A percentile compares a stretch with the other conserved stretches of the same genome.
Conservation (phyloP, 2,888 invertebrate species). For the Halictus quadricinctus region DNA sequence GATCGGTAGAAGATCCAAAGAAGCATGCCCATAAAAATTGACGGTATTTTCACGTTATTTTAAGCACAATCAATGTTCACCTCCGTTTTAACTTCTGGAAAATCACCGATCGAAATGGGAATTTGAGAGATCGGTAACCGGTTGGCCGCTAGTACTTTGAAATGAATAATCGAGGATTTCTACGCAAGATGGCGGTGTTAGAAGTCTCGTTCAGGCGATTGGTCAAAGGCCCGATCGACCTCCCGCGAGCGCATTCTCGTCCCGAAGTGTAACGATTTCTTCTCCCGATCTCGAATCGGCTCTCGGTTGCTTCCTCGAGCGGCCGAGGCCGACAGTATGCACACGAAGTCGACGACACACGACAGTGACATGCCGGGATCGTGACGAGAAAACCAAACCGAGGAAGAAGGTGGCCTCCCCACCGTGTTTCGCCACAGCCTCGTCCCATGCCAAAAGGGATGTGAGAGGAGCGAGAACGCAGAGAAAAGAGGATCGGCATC, state of each 20-base stretch:
- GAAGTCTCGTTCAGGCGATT: neutral
- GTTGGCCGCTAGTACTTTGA: neutral
- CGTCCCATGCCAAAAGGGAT: slow-evolving; percentile 35
- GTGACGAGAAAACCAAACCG: slow-evolving; percentile 75
- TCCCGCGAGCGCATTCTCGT: slow-evolving; percentile 18
- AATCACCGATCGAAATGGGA: no score
- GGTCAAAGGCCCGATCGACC: neutral
- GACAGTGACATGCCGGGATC: slow-evolving; percentile 77
- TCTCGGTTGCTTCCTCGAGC: slow-evolving; percentile 46
- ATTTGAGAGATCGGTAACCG: no score
- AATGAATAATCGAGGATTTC: neutral
- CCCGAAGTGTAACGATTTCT: slow-evolving; percentile 62
- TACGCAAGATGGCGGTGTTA: neutral
- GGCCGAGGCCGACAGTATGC: slow-evolving; percentile 68
- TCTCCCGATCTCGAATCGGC: slow-evolving; percentile 52
- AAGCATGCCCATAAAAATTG: no score
- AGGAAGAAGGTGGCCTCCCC: slow-evolving; percentile 40
- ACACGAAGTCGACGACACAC: slow-evolving; percentile 73
- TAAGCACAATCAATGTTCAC: no score
- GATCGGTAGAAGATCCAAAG: no score
- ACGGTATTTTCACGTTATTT: no score
- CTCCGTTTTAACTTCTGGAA: no score
- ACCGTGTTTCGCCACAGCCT: slow-evolving; percentile 15
- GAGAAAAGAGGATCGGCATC: slow-evolving; percentile 48
- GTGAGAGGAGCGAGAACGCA: slow-evolving; percentile 44